Base-by-base conservation (phyloP, 2,113 vertebrate genomes). In the Ictidomys tridecemlineatus region DNA sequence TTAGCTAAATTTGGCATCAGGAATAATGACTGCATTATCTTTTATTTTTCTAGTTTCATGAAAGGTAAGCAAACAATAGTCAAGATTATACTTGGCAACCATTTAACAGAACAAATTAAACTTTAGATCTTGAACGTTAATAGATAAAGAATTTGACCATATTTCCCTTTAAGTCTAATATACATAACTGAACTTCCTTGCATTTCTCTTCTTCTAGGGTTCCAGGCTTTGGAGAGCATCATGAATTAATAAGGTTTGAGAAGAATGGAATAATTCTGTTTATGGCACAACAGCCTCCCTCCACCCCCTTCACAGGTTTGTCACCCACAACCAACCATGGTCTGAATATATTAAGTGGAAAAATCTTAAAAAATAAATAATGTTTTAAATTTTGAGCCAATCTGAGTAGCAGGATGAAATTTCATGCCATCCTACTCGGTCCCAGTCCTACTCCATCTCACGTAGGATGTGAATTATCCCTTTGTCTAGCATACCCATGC, bases 31-130 rank as follows among this genome's bases (percentile, higher is more conserved):
- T 42, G 1, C 39, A 61, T 76, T 94, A 5, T 14, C n/a, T 24
- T 45, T 69, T 39, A 89, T 84, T 61, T 94, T 78, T 45, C 72
- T 45, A 92, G 37, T 16, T 84, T 88, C 90, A 86, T 69, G n/a
- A 91, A 20, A 93, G 30, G 48, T 58, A 58, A 58, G 7, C 30
- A 88, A 95, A 69, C 5, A 30, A 74, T 37, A 92, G 37, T 73
- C 26, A 42, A 84, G 34, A 79, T 28, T 78, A 61, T 37, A 28
- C 74, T 45, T 70, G 51, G 20, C 7, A 91, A 32, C 39, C 58
- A 91, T 58, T 0, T n/a, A 24, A 72, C 3, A 83, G 4, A 85
- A 24, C 89, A 91, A 69, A 42, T 61, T 87, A 87, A 74, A 73
- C 30, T 85, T 80, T 91, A 45, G 56, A 72, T 86, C 74, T 63